A percentile compares a stretch with the other conserved stretches of the same genome.
Conservation (phyloP, 2,888 invertebrate genomes). For the Oscheius sp. region DNA sequence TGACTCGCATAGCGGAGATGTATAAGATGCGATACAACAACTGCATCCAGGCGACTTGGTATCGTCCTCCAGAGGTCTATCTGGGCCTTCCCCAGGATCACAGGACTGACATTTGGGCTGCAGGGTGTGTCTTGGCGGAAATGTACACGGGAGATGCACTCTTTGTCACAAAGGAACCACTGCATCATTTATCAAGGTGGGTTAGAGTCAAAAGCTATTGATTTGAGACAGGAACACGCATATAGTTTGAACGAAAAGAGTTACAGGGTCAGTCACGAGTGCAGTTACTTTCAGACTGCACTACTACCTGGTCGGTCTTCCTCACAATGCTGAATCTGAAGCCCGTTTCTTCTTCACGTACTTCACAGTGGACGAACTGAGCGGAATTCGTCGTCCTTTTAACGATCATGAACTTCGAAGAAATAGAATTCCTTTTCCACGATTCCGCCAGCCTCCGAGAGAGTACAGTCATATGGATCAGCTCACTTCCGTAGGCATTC, state of each 20-base stretch:
- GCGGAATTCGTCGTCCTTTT: too few relatives aligned
- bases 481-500: neutral
- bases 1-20: neutral
- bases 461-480: neutral
- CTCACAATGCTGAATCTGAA: too few relatives aligned
- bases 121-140: slow-evolving; percentile 11
- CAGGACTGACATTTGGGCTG: slow-evolving; percentile 13
- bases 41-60: slow-evolving; percentile 21
- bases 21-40: neutral
- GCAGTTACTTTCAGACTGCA: neutral
- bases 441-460: neutral
- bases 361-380: too few relatives aligned
- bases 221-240: too few relatives aligned
- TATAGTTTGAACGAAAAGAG: neutral
- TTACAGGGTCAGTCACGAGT: neutral
- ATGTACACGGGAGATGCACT: slow-evolving; percentile 15
- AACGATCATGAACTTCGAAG: too few relatives aligned
- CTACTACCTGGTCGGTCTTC: too few relatives aligned
- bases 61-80: slow-evolving; percentile 26
- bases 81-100: slow-evolving; percentile 9
- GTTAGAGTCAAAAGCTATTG: too few relatives aligned
- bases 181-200: slow-evolving; percentile 3
- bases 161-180: neutral
- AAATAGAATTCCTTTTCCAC: too few relatives aligned
- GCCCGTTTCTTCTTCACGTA: too few relatives aligned